phyloP scores from a whole-genome alignment of 2,113 vertebrate genomes.

The Heterotilapia buettikoferi region DNA sequence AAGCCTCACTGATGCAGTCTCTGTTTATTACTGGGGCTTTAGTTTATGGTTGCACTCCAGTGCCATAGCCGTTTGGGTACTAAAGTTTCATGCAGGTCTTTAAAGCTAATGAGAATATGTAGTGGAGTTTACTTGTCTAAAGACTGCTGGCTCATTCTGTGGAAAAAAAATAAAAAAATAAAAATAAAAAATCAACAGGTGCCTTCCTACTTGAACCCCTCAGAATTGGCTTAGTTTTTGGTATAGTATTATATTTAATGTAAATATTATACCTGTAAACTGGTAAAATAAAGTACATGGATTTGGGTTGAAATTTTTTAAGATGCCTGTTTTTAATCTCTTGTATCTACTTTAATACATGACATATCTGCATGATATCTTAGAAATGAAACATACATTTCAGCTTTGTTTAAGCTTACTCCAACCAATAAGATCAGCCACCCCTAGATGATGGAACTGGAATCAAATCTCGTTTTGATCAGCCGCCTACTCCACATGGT shows the following conservation, averaged over 20 bases:
- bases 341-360: background rate
- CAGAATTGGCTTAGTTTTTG: too few species aligned
- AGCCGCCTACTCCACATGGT: background rate
- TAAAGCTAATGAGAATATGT: background rate
- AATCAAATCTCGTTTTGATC: background rate
- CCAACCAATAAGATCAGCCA: background rate
- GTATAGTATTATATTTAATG: too few species aligned
- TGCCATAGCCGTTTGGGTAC: background rate
- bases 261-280: too few species aligned
- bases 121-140: background rate
- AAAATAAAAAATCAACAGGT: too few species aligned
- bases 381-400: background rate
- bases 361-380: background rate
- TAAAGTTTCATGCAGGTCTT: background rate
- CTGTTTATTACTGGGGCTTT: background rate
- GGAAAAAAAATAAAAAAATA: fast-evolving
- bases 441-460: background rate
- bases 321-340: background rate
- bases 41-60: background rate
- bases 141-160: background rate
- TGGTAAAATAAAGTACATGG: too few species aligned
- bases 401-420: background rate
- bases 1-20: background rate
- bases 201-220: too few species aligned
- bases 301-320: background rate